Percentiles rank a stretch among this genome's conserved stretches.
These are phyloP conservation scores for Characodon lateralis DNA, from an alignment of 2,797 vertebrate species.

Conservation along the genomic window DNA sequence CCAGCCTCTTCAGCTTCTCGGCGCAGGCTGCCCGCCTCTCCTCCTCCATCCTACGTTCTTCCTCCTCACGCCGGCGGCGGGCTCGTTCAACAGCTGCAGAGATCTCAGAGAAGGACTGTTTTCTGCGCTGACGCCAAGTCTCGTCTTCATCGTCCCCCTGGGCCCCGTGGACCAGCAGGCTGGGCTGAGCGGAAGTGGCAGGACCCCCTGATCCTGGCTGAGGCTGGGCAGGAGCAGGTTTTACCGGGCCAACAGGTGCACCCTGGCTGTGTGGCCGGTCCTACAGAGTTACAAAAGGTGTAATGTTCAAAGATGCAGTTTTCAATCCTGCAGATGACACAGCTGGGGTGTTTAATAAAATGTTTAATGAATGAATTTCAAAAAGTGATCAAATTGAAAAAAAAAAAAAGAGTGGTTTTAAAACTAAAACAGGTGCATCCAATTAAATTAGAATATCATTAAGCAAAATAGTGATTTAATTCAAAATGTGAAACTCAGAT, in stretches of 20 bases:
- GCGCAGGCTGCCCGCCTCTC: conserved; percentile 92
- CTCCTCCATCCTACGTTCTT: conserved; percentile 93
- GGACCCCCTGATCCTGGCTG: conserved; percentile 67
- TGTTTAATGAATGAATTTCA: conserved; percentile 30
- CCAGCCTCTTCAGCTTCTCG: conserved; percentile 91
- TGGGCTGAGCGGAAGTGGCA: conserved; percentile 62
- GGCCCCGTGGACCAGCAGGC: conserved; percentile 63
- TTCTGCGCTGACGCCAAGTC: conserved; percentile 92
- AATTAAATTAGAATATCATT: neutral
- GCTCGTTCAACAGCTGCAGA: conserved; percentile 92
- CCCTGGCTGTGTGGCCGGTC: conserved; percentile 77
- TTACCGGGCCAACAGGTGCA: conserved; percentile 54
- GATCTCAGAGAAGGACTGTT: conserved; percentile 91
- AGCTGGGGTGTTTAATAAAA: conserved; percentile 12
- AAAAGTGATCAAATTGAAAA: conserved; percentile 26
- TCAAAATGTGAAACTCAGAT: no score
- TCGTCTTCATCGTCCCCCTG: conserved; percentile 91
- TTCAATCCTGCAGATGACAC: neutral
- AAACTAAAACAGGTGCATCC: conserved; percentile 39
- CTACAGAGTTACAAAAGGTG: conserved; percentile 52
- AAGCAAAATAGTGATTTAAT: no score
- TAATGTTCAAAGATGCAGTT: neutral
- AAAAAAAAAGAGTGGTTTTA: conserved; percentile 11
- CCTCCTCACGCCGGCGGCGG: conserved; percentile 89
- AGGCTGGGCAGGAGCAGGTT: conserved; percentile 66